Conservation (phyloP, 2,888 invertebrate species). For the Pristionchus exspectatus region DNA sequence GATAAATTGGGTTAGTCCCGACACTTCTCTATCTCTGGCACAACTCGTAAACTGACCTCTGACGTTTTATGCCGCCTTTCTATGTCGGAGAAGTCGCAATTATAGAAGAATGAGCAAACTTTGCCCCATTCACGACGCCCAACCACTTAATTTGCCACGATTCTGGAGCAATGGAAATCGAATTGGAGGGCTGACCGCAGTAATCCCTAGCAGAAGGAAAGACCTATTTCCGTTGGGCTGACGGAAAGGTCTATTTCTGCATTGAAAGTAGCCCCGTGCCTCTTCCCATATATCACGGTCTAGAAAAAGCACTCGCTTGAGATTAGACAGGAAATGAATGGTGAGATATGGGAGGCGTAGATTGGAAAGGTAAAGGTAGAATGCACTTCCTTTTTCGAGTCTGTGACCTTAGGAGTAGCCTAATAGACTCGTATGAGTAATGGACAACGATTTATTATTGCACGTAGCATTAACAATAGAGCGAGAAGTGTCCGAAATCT, state of each 20-base stretch:
- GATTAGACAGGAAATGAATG: conserved; percentile 1
- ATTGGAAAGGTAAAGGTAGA: not conserved
- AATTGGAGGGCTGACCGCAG: conserved; percentile 4
- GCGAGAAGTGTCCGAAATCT: not conserved
- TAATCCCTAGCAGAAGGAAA: not conserved
- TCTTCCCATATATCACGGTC: conserved; percentile 26
- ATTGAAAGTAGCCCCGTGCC: conserved; percentile 8
- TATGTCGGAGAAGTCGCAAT: conserved; percentile 13
- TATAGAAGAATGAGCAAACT: conserved; percentile 34
- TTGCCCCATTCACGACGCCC: not conserved
- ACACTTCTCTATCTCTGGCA: not conserved
- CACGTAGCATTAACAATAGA: not conserved
- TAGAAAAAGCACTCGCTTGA: conserved; percentile 24
- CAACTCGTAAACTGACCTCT: conserved; percentile 24
- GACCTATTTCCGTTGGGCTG: conserved; percentile 22
- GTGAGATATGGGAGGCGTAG: not conserved
- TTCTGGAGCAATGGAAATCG: not conserved
- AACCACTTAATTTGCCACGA: not conserved
- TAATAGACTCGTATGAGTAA: not conserved
- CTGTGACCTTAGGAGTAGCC: too few species aligned
- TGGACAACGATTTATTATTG: conserved; percentile 29
- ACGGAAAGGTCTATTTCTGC: conserved; percentile 22
- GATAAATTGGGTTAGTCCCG: conserved; percentile 6
- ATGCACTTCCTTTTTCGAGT: not conserved
- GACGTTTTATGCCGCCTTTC: conserved; percentile 2